phyloP scores from a whole-genome alignment of 2,113 vertebrate genomes.

The Chunga burmeisteri region DNA sequence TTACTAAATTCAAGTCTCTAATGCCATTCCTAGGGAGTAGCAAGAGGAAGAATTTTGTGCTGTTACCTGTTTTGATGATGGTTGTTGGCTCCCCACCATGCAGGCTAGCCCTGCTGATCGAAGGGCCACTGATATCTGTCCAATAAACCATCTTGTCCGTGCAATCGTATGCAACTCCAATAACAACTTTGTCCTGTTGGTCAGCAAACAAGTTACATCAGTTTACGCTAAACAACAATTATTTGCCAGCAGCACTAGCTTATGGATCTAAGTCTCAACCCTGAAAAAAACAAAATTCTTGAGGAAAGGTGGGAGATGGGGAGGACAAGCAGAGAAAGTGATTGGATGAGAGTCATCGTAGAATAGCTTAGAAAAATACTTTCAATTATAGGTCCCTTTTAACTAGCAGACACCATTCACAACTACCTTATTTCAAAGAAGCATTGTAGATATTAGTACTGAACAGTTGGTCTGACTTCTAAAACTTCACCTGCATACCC shows the following conservation, averaged over 20 bases:
- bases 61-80: constrained; percentile 84
- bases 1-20: background rate
- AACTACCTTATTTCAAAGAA: background rate
- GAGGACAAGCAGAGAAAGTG: background rate
- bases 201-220: constrained; percentile 15
- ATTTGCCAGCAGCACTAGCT: background rate
- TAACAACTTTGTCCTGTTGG: constrained; percentile 87
- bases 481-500: background rate
- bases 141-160: constrained; percentile 91
- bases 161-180: constrained; percentile 91
- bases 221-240: background rate
- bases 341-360: background rate
- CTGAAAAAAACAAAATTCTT: background rate
- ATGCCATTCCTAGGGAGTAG: background rate
- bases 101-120: constrained; percentile 87
- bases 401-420: background rate
- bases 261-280: background rate
- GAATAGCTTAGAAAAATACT: background rate
- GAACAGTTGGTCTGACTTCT: background rate
- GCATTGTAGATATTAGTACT: background rate
- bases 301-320: background rate
- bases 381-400: background rate
- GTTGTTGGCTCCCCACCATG: constrained; percentile 82
- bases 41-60: background rate
- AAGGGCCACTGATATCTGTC: constrained; percentile 90